These are phyloP conservation scores for Psix sp. DNA, from an alignment of 1,140 invertebrate species.

Conservation along the genomic window DNA sequence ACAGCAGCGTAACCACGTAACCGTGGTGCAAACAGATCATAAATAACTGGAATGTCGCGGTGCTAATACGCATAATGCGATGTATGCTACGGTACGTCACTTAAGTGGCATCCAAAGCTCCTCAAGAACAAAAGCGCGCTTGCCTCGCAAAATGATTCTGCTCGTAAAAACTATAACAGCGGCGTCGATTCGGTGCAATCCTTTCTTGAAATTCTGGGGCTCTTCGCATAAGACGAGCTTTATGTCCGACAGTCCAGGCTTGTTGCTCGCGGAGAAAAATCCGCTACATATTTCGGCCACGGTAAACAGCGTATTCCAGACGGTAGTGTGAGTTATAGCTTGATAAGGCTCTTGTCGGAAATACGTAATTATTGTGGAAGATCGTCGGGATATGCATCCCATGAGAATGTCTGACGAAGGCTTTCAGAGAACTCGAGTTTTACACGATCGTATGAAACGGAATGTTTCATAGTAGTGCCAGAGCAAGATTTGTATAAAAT, in stretches of 20 bases:
- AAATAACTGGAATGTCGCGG: constrained; percentile 49
- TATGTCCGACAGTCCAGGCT: constrained; percentile 23
- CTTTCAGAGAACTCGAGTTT: constrained; percentile 24
- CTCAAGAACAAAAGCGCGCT: constrained; percentile 38
- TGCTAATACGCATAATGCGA: constrained; percentile 62
- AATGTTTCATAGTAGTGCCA: constrained; percentile 21
- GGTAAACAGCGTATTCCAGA: background rate
- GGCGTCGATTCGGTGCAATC: constrained; percentile 45
- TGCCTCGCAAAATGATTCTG: constrained; percentile 61
- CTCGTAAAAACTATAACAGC: constrained; percentile 42
- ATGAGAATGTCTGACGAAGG: constrained; percentile 31
- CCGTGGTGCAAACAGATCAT: constrained; percentile 51
- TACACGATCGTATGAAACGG: constrained; percentile 29
- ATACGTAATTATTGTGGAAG: constrained; percentile 43
- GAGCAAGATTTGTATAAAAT: constrained; percentile 26
- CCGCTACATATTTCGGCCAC: no score
- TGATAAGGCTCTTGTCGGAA: constrained; percentile 42
- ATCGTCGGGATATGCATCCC: constrained; percentile 34
- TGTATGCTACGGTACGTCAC: constrained; percentile 54
- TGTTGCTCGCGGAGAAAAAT: no score
- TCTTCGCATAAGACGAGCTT: constrained; percentile 30
- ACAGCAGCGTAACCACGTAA: constrained; percentile 20
- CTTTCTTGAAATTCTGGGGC: constrained; percentile 24
- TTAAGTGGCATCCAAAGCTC: constrained; percentile 35
- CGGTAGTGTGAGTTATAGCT: constrained; percentile 46